Evolutionary conservation across 2,888 invertebrate species (phyloP).

Genomic region (Harpalus rubripes): DNA sequence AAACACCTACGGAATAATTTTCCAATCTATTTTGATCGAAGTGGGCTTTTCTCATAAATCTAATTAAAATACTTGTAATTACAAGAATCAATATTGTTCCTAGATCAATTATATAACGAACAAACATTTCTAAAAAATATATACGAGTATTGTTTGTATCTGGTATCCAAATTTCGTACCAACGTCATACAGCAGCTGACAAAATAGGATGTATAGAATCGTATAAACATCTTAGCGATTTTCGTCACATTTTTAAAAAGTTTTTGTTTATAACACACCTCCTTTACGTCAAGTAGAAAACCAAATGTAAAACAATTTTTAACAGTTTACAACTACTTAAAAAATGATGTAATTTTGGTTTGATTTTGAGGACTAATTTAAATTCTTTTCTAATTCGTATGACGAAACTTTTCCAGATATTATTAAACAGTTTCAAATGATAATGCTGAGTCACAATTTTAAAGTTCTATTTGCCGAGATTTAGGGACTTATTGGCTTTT

Average conservation of each 20-base stretch:
- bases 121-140: background rate
- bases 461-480: no score
- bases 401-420: no score
- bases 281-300: slow-evolving; percentile 19
- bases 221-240: slow-evolving; percentile 17
- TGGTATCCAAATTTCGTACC: slow-evolving; percentile 32
- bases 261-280: slow-evolving; percentile 27
- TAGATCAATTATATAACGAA: background rate
- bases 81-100: background rate
- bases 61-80: background rate
- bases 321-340: background rate
- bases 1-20: slow-evolving; percentile 41
- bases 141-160: slow-evolving; percentile 1
- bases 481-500: no score
- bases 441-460: no score
- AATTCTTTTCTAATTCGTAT: no score
- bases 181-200: slow-evolving; percentile 44
- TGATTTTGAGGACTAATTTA: no score
- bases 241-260: slow-evolving; percentile 23
- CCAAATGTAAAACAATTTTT: background rate
- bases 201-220: slow-evolving; percentile 33
- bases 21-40: slow-evolving; percentile 37
- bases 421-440: no score
- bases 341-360: no score
- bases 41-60: slow-evolving; percentile 26